phyloP scores from a whole-genome alignment of 2,888 invertebrate species.

The Drosophila nigricruria region DNA sequence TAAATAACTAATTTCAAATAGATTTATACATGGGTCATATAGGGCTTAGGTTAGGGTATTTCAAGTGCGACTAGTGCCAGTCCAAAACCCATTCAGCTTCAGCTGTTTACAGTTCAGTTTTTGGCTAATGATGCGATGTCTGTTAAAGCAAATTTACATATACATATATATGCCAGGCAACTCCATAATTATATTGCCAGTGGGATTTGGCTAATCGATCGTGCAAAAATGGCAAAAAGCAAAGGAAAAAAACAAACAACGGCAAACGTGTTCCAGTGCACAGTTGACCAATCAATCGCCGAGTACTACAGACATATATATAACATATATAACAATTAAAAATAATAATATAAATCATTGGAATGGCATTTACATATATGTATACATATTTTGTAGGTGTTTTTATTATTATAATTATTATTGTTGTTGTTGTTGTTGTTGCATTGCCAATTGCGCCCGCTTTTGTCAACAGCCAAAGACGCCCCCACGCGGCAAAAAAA shows the following conservation, averaged over 20 bases:
- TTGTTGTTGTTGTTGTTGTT: slow-evolving; percentile 5
- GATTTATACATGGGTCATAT: not conserved
- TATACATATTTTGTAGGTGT: slow-evolving; percentile 40
- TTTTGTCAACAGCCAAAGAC: slow-evolving; percentile 35
- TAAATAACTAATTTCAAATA: no score
- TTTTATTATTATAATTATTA: slow-evolving; percentile 2
- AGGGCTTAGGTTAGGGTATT: slow-evolving; percentile 13
- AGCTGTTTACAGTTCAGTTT: slow-evolving; percentile 30
- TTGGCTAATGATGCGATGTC: slow-evolving; percentile 42
- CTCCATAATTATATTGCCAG: slow-evolving; percentile 41
- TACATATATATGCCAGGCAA: slow-evolving; percentile 3
- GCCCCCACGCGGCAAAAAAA: slow-evolving; percentile 20
- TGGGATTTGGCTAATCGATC: slow-evolving; percentile 53
- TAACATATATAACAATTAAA: slow-evolving; percentile 6
- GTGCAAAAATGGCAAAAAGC: slow-evolving; percentile 36
- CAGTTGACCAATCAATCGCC: slow-evolving; percentile 26
- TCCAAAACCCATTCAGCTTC: not conserved
- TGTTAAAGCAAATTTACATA: slow-evolving; percentile 33
- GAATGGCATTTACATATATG: slow-evolving; percentile 30
- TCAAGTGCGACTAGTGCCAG: not conserved
- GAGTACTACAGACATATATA: not conserved
- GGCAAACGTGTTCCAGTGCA: slow-evolving; percentile 44
- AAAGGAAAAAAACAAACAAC: not conserved
- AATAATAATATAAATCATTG: slow-evolving; percentile 33
- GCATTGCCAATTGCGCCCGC: slow-evolving; percentile 26